Conservation (phyloP, 2,888 invertebrate species). For the Trachelus troglodyta region DNA sequence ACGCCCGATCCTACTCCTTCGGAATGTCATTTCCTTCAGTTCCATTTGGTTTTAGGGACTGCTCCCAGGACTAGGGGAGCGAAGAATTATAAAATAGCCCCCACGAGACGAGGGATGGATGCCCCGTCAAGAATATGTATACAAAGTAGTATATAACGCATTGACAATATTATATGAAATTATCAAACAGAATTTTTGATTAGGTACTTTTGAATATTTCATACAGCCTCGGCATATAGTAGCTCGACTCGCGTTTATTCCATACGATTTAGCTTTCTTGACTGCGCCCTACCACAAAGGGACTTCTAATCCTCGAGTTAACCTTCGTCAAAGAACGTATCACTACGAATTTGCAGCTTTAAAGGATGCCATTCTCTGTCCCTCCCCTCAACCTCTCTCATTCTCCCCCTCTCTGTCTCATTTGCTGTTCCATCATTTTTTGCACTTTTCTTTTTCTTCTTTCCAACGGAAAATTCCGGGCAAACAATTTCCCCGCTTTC, state of each 20-base stretch:
- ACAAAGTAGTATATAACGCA: neutral
- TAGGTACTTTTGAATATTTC: neutral
- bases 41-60: neutral
- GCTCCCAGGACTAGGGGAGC: neutral
- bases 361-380: neutral
- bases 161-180: neutral
- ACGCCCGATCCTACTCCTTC: neutral
- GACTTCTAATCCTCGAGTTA: neutral
- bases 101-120: too few relatives aligned
- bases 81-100: neutral
- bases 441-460: neutral
- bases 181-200: neutral
- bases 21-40: neutral
- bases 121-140: too few relatives aligned
- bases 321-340: neutral
- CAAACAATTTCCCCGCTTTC: neutral
- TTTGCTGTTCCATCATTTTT: neutral
- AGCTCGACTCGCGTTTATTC: neutral
- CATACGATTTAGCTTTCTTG: neutral
- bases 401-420: neutral
- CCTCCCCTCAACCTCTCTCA: neutral
- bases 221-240: neutral
- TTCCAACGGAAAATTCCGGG: neutral
- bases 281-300: neutral
- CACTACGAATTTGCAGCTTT: neutral